These are phyloP conservation scores for Xerus rutilus DNA, from an alignment of 2,797 vertebrate species.

Conservation along the genomic window DNA sequence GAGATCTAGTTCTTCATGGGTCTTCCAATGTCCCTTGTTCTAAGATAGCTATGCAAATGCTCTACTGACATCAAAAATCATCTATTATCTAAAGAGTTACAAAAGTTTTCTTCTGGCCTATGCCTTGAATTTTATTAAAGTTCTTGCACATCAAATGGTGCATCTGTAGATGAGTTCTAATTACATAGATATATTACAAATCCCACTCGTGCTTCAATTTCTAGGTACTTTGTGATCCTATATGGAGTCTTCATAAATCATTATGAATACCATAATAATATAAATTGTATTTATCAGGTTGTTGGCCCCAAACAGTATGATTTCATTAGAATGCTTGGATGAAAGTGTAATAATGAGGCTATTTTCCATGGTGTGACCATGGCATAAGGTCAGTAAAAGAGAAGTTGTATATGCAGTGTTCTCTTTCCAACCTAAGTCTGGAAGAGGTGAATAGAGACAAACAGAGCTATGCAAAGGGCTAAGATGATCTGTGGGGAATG, in stretches of 20 bases:
- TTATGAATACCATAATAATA: background rate
- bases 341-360: background rate
- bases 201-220: background rate
- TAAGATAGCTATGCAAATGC: background rate
- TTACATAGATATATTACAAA: background rate
- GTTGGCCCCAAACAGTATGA: background rate
- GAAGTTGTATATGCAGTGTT: accelerated
- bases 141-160: background rate
- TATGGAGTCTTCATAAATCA: background rate
- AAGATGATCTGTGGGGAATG: background rate
- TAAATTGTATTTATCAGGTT: background rate
- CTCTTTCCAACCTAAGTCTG: background rate
- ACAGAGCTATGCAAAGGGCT: background rate
- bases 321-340: background rate
- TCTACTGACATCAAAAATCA: background rate
- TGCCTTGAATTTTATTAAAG: conserved; percentile 23
- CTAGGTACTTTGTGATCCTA: background rate
- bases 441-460: background rate
- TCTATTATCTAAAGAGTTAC: background rate
- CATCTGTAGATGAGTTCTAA: background rate
- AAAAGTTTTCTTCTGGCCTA: background rate
- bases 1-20: background rate
- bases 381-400: background rate
- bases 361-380: background rate
- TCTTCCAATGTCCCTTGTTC: background rate